Evolutionary conservation across 1,140 invertebrate species (phyloP).

Genomic region (Diabrotica undecimpunctata): DNA sequence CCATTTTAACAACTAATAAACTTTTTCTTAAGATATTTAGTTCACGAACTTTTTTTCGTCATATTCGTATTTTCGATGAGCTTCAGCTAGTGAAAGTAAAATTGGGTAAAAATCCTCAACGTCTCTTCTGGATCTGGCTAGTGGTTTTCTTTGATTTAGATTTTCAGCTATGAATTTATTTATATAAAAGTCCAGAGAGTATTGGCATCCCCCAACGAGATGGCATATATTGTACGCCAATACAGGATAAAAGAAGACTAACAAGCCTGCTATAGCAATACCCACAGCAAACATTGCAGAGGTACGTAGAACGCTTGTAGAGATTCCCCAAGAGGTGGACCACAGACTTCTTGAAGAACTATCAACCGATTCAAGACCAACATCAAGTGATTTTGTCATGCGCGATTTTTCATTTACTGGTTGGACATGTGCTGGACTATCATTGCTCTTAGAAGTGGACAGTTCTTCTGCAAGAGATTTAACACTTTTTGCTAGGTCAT

Average conservation of each 20-base stretch:
- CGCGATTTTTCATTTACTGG: background rate
- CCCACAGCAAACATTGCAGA: slow-evolving; percentile 31
- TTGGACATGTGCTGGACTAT: background rate
- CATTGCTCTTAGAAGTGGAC: no score
- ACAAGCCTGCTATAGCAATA: slow-evolving; percentile 28
- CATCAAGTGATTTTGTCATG: background rate
- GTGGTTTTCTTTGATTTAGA: background rate
- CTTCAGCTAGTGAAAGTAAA: slow-evolving; percentile 1
- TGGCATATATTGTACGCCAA: slow-evolving; percentile 41
- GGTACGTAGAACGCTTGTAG: background rate
- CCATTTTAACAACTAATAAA: no score
- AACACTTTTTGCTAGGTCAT: no score
- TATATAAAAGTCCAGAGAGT: slow-evolving; percentile 34
- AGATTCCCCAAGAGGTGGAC: no score
- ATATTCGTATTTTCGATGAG: slow-evolving; percentile 5
- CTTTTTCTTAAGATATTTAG: no score
- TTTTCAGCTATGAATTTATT: slow-evolving; percentile 21
- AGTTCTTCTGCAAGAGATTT: no score
- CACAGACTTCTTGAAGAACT: no score
- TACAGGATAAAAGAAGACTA: slow-evolving; percentile 29
- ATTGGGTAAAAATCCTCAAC: slow-evolving; percentile 8
- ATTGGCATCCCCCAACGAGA: slow-evolving; percentile 37
- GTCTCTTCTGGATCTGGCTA: background rate
- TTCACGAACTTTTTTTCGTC: background rate
- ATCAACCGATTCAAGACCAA: no score